A percentile compares a stretch with the other conserved stretches of the same genome.
Conservation (phyloP, 2,113 vertebrate genomes). For the Psilopsiagon aymara region DNA sequence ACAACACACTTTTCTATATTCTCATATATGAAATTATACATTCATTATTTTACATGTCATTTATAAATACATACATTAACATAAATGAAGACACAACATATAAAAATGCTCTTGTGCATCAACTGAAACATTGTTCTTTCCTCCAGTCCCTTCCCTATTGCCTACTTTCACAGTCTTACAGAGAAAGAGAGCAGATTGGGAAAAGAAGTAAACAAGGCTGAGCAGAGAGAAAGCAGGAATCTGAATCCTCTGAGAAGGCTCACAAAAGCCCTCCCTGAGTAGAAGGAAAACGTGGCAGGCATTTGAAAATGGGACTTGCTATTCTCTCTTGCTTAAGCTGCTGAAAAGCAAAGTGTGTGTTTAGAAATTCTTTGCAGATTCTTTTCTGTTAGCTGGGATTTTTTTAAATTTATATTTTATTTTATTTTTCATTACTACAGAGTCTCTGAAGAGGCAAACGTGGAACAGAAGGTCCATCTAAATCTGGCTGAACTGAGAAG, state of each 20-base stretch:
- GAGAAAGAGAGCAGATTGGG: background rate
- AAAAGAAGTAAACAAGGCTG: conserved; percentile 4
- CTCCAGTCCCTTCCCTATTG: background rate
- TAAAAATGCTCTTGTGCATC: background rate
- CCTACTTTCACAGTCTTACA: background rate
- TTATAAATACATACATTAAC: background rate
- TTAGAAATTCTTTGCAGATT: background rate
- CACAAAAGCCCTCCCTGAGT: background rate
- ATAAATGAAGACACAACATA: background rate
- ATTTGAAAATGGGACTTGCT: background rate
- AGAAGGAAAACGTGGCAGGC: background rate
- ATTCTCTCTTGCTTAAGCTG: background rate
- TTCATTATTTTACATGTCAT: background rate
- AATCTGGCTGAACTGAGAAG: background rate
- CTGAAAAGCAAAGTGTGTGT: background rate
- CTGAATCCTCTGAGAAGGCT: background rate
- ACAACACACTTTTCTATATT: background rate
- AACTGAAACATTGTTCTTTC: background rate
- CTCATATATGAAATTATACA: background rate
- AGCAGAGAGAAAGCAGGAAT: background rate
- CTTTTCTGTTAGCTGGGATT: background rate
- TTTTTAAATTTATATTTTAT: background rate
- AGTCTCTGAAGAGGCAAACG: background rate
- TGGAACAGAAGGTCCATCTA: background rate
- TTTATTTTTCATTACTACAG: background rate